Evolutionary conservation across 2,888 invertebrate genomes (phyloP).

Genomic region (Hipparchia sbordonii): DNA sequence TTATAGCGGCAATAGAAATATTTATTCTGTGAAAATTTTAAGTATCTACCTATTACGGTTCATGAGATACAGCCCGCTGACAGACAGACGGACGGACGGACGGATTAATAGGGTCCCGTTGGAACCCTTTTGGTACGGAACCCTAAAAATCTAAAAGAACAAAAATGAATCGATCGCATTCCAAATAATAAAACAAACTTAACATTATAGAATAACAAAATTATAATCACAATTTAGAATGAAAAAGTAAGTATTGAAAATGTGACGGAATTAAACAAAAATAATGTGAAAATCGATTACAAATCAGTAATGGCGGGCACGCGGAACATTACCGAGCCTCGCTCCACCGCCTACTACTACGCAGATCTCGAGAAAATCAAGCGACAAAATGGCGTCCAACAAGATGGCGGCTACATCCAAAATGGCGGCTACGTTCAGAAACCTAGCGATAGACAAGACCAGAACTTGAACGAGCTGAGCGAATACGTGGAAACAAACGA

Average conservation of each 20-base stretch:
- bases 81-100: too few relatives aligned
- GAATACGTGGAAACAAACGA: conserved; percentile 68
- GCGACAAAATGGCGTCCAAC: conserved; percentile 52
- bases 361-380: conserved; percentile 83
- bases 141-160: too few relatives aligned
- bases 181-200: background rate
- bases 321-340: conserved; percentile 76
- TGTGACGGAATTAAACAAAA: conserved; percentile 39
- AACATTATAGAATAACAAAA: background rate
- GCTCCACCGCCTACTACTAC: conserved; percentile 83
- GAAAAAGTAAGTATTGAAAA: background rate
- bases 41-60: too few relatives aligned
- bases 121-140: too few relatives aligned
- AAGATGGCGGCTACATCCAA: conserved; percentile 47
- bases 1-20: too few relatives aligned
- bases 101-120: too few relatives aligned
- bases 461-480: conserved; percentile 75
- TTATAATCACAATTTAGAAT: background rate
- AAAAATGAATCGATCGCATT: conserved; percentile 15
- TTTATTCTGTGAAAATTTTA: too few relatives aligned
- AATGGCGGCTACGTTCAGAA: conserved; percentile 32
- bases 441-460: conserved; percentile 44
- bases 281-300: conserved; percentile 44
- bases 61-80: too few relatives aligned
- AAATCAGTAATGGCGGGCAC: conserved; percentile 54